Evolutionary conservation across 2,888 invertebrate species (phyloP), one percentile per base, ranked within the genome.

Genomic region (Linyphia triangularis): DNA sequence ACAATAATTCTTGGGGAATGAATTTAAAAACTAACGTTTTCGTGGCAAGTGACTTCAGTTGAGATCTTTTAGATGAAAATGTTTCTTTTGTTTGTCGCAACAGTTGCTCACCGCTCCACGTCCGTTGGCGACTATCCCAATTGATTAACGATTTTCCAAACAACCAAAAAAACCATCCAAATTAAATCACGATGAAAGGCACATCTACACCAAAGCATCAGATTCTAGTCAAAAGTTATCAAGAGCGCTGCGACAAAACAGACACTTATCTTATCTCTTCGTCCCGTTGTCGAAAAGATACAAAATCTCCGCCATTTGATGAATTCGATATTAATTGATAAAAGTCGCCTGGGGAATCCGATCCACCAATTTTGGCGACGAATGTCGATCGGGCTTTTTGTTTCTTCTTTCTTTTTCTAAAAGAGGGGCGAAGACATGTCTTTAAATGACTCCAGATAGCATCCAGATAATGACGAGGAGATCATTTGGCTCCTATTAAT

Each of bases 401-500:
- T 24, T n/a, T 28, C 16, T n/a, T 26, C 2, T n/a, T n/a, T 19
- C 28, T 28, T n/a, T 28, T 26, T 63, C 28, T 5, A 3, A 24
- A 63, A 24, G 28, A 37, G 24, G 10, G 61, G 26, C 37, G 22
- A 22, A 30, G 75, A 57, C 59, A n/a, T 22, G 16, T 37, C 37
- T 5, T 24, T n/a, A 77, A 77, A 40, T 61, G 77, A 59, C 75
- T 24, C 30, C 75, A 75, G 61, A 22, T 16, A 6, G 24, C 16
- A n/a, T n/a, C n/a, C n/a, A 67, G 65, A 67, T 33, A 79, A 30
- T 51, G 51, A 79, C 22, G 43, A 59, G n/a, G 37, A 81, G 59
- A 70, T 81, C 81, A 57, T 81, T 81, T 81, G 69, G 77, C 63
- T 82, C 73, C 79, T 79, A 85, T 85, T 85, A 85, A 85, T 85